Percentiles rank a stretch among this genome's conserved stretches.
Conservation (phyloP, 2,113 vertebrate genomes). For the Cololabis saira region DNA sequence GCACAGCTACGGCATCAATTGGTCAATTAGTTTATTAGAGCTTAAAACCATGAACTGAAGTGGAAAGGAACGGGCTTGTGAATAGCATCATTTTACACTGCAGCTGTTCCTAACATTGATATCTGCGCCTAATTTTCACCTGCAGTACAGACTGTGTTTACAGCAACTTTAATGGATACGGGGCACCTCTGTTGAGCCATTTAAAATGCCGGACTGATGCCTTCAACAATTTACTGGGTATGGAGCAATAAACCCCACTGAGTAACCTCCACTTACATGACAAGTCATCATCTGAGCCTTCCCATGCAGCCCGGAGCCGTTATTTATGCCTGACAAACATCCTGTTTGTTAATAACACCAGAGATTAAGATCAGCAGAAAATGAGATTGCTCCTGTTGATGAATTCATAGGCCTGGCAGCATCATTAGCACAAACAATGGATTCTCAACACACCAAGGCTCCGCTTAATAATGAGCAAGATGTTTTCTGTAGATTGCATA, state of each 20-base stretch:
- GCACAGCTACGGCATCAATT: not conserved
- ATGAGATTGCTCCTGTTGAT: slow-evolving; percentile 21
- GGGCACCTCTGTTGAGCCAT: not conserved
- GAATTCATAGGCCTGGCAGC: slow-evolving; percentile 23
- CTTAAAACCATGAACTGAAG: not conserved
- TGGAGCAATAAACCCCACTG: not conserved
- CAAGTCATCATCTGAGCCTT: not conserved
- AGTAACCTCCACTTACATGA: slow-evolving; percentile 1
- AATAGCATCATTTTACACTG: not conserved
- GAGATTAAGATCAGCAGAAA: slow-evolving; percentile 28
- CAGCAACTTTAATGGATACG: slow-evolving; percentile 8
- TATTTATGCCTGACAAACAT: slow-evolving; percentile 18
- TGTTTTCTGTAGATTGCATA: slow-evolving; percentile 3
- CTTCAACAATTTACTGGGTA: not conserved
- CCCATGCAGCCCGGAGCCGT: not conserved
- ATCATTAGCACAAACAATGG: slow-evolving; percentile 27
- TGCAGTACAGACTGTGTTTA: not conserved
- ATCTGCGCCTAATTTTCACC: not conserved
- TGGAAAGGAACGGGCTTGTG: not conserved
- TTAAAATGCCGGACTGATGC: not conserved
- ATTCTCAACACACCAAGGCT: slow-evolving; percentile 12
- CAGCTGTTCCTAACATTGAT: not conserved
- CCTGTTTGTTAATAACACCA: slow-evolving; percentile 20
- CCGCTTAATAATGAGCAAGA: slow-evolving; percentile 17
- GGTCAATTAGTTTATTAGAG: not conserved